Conservation (phyloP, 1,140 invertebrate genomes). For the Psilanteris sp. region DNA sequence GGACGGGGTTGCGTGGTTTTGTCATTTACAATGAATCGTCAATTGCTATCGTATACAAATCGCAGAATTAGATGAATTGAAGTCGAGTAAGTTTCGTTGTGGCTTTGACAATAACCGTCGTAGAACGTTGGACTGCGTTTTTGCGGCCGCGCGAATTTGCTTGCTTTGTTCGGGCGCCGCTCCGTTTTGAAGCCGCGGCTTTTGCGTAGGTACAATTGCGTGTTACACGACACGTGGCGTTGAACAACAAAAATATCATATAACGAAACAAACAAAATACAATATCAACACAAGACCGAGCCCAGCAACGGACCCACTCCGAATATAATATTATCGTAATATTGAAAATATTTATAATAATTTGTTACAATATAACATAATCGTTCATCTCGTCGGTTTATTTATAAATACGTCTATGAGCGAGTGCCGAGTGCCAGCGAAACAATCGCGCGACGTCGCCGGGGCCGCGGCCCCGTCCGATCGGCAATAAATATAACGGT, state of each 20-base stretch:
- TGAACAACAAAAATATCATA: slow-evolving; percentile 78
- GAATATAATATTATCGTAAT: slow-evolving; percentile 73
- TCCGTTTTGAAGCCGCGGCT: slow-evolving; percentile 46
- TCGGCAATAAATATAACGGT: neutral
- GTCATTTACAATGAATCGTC: slow-evolving; percentile 32
- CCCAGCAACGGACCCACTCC: slow-evolving; percentile 77
- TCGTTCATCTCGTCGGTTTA: slow-evolving; percentile 54
- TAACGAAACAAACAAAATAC: slow-evolving; percentile 81
- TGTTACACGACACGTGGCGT: slow-evolving; percentile 77
- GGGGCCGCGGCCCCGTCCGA: too few relatives aligned
- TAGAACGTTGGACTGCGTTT: too few relatives aligned
- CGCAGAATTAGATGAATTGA: slow-evolving; percentile 27
- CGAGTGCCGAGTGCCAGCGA: slow-evolving; percentile 66
- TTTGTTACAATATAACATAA: slow-evolving; percentile 68
- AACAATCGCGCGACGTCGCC: too few relatives aligned
- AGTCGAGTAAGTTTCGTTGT: slow-evolving; percentile 15
- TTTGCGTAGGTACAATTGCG: slow-evolving; percentile 73
- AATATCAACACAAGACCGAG: slow-evolving; percentile 80
- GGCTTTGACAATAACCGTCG: slow-evolving; percentile 1
- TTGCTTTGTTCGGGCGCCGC: slow-evolving; percentile 2
- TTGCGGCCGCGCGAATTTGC: slow-evolving; percentile 1
- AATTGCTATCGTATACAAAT: slow-evolving; percentile 38
- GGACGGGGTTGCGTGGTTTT: too few relatives aligned
- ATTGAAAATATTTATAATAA: slow-evolving; percentile 62
- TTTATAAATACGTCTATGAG: slow-evolving; percentile 66